phyloP scores from a whole-genome alignment of 1,140 invertebrate genomes.

The Papilio polytes region DNA sequence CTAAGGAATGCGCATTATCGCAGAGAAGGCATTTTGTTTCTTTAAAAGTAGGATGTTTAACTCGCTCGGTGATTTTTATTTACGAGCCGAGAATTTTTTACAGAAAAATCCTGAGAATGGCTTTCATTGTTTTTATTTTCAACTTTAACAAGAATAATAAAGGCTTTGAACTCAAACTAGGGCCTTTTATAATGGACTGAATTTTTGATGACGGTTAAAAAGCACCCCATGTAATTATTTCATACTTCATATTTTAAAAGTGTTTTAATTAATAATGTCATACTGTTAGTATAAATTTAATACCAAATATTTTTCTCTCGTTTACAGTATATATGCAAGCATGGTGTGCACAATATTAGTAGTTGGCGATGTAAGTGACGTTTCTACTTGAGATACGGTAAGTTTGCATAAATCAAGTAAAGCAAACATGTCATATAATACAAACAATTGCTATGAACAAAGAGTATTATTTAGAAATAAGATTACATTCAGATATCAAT shows the following conservation, averaged over 20 bases:
- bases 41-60: slow-evolving; percentile 33
- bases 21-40: slow-evolving; percentile 29
- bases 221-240: not conserved
- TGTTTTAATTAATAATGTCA: not conserved
- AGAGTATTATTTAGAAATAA: slow-evolving; percentile 9
- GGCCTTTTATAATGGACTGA: not conserved
- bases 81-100: slow-evolving; percentile 21
- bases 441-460: slow-evolving; percentile 2
- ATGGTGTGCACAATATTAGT: not conserved
- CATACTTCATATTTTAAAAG: not conserved
- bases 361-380: not conserved
- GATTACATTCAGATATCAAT: not conserved
- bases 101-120: not conserved
- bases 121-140: slow-evolving; percentile 1
- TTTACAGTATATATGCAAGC: not conserved
- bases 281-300: not conserved
- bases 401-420: slow-evolving; percentile 12
- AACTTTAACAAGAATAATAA: slow-evolving; percentile 4
- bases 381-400: slow-evolving; percentile 1
- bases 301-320: not conserved
- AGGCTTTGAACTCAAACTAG: slow-evolving; percentile 1
- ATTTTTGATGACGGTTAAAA: not conserved
- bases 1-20: slow-evolving; percentile 33
- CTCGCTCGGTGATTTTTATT: slow-evolving; percentile 29
- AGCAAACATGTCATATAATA: not conserved